Evolutionary conservation across 2,888 invertebrate species (phyloP).

Genomic region (Gibbula magus): DNA sequence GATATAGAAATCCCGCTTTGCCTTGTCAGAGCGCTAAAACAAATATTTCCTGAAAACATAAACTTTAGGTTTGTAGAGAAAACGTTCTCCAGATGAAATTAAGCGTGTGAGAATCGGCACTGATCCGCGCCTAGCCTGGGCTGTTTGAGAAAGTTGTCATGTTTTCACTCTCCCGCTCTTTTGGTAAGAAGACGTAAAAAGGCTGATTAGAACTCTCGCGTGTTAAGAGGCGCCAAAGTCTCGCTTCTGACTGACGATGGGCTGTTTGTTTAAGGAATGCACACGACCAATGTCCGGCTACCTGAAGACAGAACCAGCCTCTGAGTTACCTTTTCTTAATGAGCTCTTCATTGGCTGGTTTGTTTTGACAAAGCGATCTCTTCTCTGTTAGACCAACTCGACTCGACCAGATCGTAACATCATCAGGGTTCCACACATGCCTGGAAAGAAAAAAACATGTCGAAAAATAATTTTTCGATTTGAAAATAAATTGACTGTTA

Average conservation of each 20-base stretch:
- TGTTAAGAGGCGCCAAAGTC: constrained; percentile 15
- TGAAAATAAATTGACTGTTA: too few species aligned
- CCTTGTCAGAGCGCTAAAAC: constrained; percentile 24
- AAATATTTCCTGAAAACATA: constrained; percentile 30
- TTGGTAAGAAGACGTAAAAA: constrained; percentile 11
- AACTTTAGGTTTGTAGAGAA: constrained; percentile 22
- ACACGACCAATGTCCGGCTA: not conserved
- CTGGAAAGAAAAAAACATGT: not conserved
- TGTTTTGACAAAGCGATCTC: constrained; percentile 12
- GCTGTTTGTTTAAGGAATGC: not conserved
- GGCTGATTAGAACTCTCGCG: constrained; percentile 13
- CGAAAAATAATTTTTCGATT: too few species aligned
- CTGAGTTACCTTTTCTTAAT: not conserved
- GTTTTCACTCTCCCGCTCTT: constrained; percentile 14
- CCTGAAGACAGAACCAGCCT: too few species aligned
- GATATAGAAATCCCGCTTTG: not conserved
- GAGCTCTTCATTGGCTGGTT: constrained; percentile 7
- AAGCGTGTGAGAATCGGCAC: constrained; percentile 13
- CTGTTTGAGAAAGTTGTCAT: constrained; percentile 21
- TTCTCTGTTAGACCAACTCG: not conserved
- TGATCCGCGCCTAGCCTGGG: not conserved
- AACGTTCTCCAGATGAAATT: constrained; percentile 27
- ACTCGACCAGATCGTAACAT: not conserved
- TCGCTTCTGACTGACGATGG: not conserved
- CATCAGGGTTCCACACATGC: not conserved